Evolutionary conservation across 1,140 invertebrate species (phyloP).

Genomic region (Prorops nasuta): DNA sequence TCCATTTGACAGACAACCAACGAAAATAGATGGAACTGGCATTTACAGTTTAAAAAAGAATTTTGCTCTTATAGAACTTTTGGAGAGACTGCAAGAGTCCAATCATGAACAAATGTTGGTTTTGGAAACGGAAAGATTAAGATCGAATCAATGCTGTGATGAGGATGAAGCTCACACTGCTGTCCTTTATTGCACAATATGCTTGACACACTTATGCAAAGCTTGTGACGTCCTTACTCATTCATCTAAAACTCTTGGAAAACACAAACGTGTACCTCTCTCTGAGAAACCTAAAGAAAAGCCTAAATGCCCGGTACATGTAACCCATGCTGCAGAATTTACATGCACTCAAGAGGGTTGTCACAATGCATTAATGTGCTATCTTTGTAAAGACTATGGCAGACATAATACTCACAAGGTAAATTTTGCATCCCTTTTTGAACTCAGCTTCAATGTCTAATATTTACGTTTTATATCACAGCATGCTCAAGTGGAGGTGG

Average conservation of each 20-base stretch:
- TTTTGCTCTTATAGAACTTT: conserved; percentile 63
- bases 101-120: conserved; percentile 47
- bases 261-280: conserved; percentile 61
- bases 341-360: conserved; percentile 63
- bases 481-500: conserved; percentile 61
- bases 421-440: conserved; percentile 10
- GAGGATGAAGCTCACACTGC: conserved; percentile 63
- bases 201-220: conserved; percentile 61
- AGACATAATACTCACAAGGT: conserved; percentile 62
- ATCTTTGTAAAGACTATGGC: conserved; percentile 65
- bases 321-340: conserved; percentile 63
- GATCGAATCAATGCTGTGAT: conserved; percentile 61
- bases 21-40: conserved; percentile 57
- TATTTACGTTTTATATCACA: conserved; percentile 34
- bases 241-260: conserved; percentile 60
- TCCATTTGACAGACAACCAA: conserved; percentile 66
- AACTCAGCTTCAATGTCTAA: background rate
- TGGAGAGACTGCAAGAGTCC: conserved; percentile 59
- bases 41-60: conserved; percentile 67
- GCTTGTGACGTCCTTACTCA: conserved; percentile 61
- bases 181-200: conserved; percentile 63
- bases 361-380: conserved; percentile 59
- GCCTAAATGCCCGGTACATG: conserved; percentile 61
- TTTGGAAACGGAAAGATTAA: conserved; percentile 52
- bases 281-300: conserved; percentile 64